Conservation (phyloP, 2,888 invertebrate genomes). For the Cyclophora albipunctata region DNA sequence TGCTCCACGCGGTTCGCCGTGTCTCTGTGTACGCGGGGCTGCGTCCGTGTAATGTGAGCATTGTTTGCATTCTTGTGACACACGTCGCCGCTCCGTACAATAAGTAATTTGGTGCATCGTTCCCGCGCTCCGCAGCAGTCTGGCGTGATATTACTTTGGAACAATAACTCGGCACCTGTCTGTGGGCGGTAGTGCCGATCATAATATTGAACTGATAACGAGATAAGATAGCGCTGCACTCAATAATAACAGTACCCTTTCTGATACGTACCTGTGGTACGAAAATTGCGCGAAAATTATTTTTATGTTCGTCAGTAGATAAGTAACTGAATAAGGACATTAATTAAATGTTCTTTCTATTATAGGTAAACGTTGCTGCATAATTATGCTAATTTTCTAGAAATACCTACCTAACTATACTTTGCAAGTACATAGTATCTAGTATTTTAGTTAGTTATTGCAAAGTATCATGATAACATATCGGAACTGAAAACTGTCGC, state of each 20-base stretch:
- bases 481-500: no score
- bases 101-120: conserved; percentile 24
- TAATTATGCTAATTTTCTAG: no score
- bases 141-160: conserved; percentile 24
- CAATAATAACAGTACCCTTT: conserved; percentile 39
- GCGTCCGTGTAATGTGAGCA: conserved; percentile 1
- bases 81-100: conserved; percentile 7
- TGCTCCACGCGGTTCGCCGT: conserved; percentile 31
- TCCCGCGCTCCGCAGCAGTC: conserved; percentile 9
- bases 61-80: no score
- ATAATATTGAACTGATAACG: conserved; percentile 63
- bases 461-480: no score
- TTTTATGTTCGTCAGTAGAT: conserved; percentile 1
- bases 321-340: neutral
- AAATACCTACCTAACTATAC: no score
- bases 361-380: no score
- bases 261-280: conserved; percentile 3
- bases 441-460: no score
- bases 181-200: conserved; percentile 46
- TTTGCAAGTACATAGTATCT: no score
- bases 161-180: conserved; percentile 30
- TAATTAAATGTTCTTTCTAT: no score
- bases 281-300: conserved; percentile 15
- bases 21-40: conserved; percentile 22
- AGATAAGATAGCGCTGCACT: conserved; percentile 62